Conservation (phyloP, 1,140 invertebrate species). For the Micrasema longulum region DNA sequence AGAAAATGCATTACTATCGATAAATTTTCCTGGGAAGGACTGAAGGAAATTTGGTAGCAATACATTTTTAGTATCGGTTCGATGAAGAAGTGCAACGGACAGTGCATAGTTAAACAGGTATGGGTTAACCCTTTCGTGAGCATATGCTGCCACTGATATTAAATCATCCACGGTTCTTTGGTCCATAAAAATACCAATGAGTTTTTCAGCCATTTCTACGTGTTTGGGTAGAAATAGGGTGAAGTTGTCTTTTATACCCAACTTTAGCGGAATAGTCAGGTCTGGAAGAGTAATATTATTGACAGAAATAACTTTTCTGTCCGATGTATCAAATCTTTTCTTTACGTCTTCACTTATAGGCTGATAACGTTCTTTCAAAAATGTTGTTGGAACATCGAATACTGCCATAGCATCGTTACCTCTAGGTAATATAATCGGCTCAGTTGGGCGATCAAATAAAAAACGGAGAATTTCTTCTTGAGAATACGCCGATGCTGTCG, state of each 20-base stretch:
- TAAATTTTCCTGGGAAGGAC: constrained; percentile 82
- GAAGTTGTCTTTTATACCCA: constrained; percentile 77
- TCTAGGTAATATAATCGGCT: constrained; percentile 80
- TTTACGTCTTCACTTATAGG: background rate
- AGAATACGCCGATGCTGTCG: too few relatives aligned
- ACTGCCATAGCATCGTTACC: constrained; percentile 69
- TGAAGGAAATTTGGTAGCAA: constrained; percentile 77
- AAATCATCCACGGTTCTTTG: constrained; percentile 80
- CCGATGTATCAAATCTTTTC: background rate
- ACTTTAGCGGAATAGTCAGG: constrained; percentile 72
- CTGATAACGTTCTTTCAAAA: constrained; percentile 56
- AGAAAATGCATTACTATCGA: constrained; percentile 67
- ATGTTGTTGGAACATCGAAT: constrained; percentile 73
- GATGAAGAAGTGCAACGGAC: constrained; percentile 80
- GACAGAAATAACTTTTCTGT: too few relatives aligned
- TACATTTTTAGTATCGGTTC: constrained; percentile 76
- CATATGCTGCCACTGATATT: constrained; percentile 75
- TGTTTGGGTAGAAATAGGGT: constrained; percentile 83
- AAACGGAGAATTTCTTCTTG: constrained; percentile 54
- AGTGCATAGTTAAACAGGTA: constrained; percentile 83
- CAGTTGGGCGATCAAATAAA: constrained; percentile 80
- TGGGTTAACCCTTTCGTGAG: constrained; percentile 79
- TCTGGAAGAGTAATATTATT: constrained; percentile 76
- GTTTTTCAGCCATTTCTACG: constrained; percentile 72
- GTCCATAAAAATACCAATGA: constrained; percentile 80